Percentiles rank a stretch among this genome's conserved stretches.
These are phyloP conservation scores for Orbicella faveolata DNA, from an alignment of 64 coral and sea anemone genomes.

Conservation along the genomic window DNA sequence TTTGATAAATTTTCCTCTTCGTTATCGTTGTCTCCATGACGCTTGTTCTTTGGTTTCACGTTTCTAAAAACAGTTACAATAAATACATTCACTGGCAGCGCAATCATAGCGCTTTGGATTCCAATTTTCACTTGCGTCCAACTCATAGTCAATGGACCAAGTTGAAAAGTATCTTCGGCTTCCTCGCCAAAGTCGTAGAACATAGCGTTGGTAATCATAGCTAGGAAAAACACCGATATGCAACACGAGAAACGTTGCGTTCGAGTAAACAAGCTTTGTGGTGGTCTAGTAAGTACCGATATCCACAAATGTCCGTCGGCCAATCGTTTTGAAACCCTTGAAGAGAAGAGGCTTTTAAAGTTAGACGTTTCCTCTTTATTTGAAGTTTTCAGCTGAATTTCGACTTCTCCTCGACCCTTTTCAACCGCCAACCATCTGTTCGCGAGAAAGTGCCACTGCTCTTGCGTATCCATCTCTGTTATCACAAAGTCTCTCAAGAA, in stretches of 20 bases:
- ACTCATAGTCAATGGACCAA: constrained; percentile 78
- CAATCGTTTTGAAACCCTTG: constrained; percentile 44
- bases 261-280: constrained; percentile 77
- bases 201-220: constrained; percentile 89
- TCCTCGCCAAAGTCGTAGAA: constrained; percentile 70
- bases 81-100: constrained; percentile 74
- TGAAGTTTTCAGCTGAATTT: constrained; percentile 6
- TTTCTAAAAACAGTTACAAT: constrained; percentile 77
- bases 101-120: constrained; percentile 83
- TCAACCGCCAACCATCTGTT: constrained; percentile 37
- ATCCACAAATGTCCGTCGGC: constrained; percentile 58
- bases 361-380: constrained; percentile 34
- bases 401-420: constrained; percentile 23
- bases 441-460: constrained; percentile 15
- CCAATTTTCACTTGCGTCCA: constrained; percentile 87
- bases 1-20: background rate
- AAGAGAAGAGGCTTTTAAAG: constrained; percentile 68
- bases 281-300: constrained; percentile 67
- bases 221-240: constrained; percentile 69
- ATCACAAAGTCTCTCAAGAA: constrained; percentile 7
- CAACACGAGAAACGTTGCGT: constrained; percentile 82
- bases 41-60: constrained; percentile 37
- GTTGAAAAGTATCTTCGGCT: constrained; percentile 63
- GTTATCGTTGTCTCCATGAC: background rate
- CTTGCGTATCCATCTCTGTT: background rate